A percentile compares a stretch with the other conserved stretches of the same genome.
These are phyloP conservation scores for Phataginus tricuspis DNA, from an alignment of 2,797 vertebrate genomes.

Conservation along the genomic window DNA sequence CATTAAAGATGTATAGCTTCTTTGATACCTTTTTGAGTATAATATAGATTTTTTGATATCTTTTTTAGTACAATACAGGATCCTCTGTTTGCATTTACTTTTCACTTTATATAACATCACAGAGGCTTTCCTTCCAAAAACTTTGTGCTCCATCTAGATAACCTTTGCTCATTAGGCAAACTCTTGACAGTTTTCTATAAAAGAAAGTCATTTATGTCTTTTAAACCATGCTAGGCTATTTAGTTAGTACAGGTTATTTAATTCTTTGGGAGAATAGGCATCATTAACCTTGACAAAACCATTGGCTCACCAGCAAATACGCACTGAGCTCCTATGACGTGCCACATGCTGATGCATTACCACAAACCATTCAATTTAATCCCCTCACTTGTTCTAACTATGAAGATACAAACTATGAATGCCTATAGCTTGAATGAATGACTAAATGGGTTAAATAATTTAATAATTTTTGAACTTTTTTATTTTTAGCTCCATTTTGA, in stretches of 20 bases:
- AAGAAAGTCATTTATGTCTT: neutral
- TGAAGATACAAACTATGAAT: neutral
- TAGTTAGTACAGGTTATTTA: neutral
- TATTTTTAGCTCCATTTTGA: neutral
- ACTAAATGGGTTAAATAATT: neutral
- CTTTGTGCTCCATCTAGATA: neutral
- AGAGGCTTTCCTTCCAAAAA: neutral
- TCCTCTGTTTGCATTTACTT: neutral
- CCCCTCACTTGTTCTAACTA: neutral
- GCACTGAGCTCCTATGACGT: neutral
- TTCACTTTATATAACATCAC: neutral
- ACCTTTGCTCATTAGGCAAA: constrained; percentile 19
- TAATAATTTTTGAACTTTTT: neutral
- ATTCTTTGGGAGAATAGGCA: neutral
- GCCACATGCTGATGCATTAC: neutral
- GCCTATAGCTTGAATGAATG: neutral
- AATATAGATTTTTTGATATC: neutral
- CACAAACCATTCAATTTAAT: neutral
- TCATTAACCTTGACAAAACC: neutral
- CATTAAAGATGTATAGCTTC: neutral
- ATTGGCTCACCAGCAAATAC: neutral
- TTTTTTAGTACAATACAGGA: neutral
- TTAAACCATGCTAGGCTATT: neutral
- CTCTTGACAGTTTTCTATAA: neutral
- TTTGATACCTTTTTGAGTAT: neutral